Conservation (phyloP, 2,113 vertebrate species). For the Brachirus orientalis region DNA sequence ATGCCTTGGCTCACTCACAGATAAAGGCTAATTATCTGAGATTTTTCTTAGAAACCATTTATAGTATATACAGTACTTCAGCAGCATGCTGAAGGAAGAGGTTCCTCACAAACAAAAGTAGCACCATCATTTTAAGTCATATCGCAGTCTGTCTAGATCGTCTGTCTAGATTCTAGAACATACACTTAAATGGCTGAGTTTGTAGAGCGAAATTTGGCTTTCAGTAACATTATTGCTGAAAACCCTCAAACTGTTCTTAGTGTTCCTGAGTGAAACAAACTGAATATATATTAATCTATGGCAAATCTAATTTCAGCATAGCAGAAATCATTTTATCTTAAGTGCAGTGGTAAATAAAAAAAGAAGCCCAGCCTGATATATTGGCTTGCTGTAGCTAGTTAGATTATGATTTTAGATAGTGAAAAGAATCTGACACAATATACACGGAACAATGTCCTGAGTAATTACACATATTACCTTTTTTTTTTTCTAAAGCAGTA, state of each 20-base stretch:
- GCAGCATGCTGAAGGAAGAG: constrained; percentile 27
- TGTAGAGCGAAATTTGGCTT: constrained; percentile 18
- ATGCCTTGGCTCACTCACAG: constrained; percentile 6
- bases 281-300: background rate
- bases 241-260: background rate
- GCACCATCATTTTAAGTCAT: constrained; percentile 36
- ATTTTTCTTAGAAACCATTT: constrained; percentile 29
- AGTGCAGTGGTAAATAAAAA: too few species aligned
- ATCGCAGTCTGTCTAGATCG: constrained; percentile 11
- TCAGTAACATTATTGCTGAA: constrained; percentile 23
- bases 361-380: background rate
- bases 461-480: constrained; percentile 51
- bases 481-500: constrained; percentile 37
- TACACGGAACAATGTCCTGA: constrained; percentile 38
- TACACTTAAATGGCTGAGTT: constrained; percentile 7
- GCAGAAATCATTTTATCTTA: background rate
- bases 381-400: background rate
- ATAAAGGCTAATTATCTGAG: constrained; percentile 54
- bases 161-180: constrained; percentile 45
- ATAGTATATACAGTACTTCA: constrained; percentile 19
- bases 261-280: constrained; percentile 3
- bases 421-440: constrained; percentile 33
- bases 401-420: constrained; percentile 32
- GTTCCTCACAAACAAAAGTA: constrained; percentile 46
- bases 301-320: constrained; percentile 7